Base-by-base conservation (phyloP, 2,113 vertebrate genomes). In the Alces alces region DNA sequence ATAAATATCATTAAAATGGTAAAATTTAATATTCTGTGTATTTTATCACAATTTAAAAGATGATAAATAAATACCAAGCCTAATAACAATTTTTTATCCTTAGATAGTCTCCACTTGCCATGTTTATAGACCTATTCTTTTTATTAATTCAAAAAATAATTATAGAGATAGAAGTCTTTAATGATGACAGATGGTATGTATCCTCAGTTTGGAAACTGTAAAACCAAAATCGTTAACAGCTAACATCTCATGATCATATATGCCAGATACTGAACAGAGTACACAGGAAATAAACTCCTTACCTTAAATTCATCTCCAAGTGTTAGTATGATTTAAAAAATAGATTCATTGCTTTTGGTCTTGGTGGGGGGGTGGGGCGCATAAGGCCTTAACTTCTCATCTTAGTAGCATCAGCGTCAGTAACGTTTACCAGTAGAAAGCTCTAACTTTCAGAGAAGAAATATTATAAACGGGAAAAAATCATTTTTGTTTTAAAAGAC, bases 1-100 rank as follows among this genome's bases (percentile, higher is more conserved):
- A 79, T 91, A 87, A 82, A 52, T 87, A 11, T 33, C 78, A 64
- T 50, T 61, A 73, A 85, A 93, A 86, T 92, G 58, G 25, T 88
- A 76, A 82, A 80, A 57, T 54, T 45, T 83, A 52, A 15, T 54
- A 3, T 86, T 33, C 2, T 60, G 4, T 58, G 11, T 60, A 50
- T 89, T 61, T 97, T 57, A n/a, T 11, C 64, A 79, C 54, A 25
- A 17, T 52, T 92, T 89, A 27, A 50, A 89, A 91, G 11, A 55
- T 58, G 52, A 28, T 93, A 58, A 80, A 57, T 92, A 47, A 47
- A 70, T 43, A 28, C 21, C 28, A 87, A 39, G 9, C 86, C 45
- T 95, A 5, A 10, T 78, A 25, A 89, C 39, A 84, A 54, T 55
- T 92, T 16, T 73, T 95, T 14, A 39, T 92, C 52, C 86, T 82